Base-by-base conservation (phyloP, 2,113 vertebrate genomes). In the Stercorarius parasiticus region DNA sequence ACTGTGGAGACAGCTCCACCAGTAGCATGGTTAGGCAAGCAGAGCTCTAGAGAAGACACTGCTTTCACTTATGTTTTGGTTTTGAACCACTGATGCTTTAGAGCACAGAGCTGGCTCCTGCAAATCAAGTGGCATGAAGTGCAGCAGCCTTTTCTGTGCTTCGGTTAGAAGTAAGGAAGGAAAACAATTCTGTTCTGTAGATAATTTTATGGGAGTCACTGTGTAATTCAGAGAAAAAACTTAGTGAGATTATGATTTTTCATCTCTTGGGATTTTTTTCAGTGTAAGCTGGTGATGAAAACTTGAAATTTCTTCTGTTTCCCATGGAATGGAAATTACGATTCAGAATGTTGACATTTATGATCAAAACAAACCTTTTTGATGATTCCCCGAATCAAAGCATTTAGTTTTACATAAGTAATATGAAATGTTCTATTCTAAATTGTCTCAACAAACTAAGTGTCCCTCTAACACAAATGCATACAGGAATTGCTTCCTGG, bases 1-100 rank as follows among this genome's bases (percentile, higher is more conserved):
- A 2, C 40, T 30, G 21, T 4, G 17, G 7, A 18, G 30, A 5
- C 43, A 38, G 47, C 62, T 85, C 74, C 61, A n/a, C 22, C 5
- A 3, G 52, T 17, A 87, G 18, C 0, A 0, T 6, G 5, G 23
- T 50, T 47, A 62, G 43, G 42, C 19, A 2, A 62, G 64, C 15
- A 85, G 30, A 49, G 21, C 5, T 64, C 55, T 61, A 26, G 4
- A 32, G 11, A 30, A 4, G 10, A 22, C 21, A 14, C 10, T 55
- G 14, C 40, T 89, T 86, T 82, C 40, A 36, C 21, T 64, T 4
- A 2, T 20, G n/a, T 71, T 81, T 89, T 0, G 0, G 20, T 26
- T 91, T 72, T 67, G 40, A 89, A 66, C 29, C 38, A 71, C 40
- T 0, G 0, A 26, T 12, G 15, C 43, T 86, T 76, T n/a, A 61